Conservation (phyloP, 2,113 vertebrate genomes). For the Arothron firmamentum region DNA sequence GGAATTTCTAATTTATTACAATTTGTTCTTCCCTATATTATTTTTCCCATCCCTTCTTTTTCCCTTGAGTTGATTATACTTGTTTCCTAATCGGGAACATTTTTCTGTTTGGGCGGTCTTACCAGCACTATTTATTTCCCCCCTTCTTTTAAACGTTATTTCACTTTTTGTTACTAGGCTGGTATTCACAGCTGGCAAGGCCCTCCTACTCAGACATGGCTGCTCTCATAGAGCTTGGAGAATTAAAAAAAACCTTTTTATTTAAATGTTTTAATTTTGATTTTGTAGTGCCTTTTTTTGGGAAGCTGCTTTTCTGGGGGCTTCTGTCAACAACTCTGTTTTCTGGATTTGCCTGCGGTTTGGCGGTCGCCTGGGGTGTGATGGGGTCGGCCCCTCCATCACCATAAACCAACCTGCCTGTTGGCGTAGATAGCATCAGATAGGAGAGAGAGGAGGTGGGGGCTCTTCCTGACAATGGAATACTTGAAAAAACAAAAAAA, state of each 20-base stretch:
- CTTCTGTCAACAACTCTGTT: constrained; percentile 66
- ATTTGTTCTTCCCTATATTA: constrained; percentile 74
- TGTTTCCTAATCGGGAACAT: constrained; percentile 76
- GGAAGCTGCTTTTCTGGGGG: constrained; percentile 90
- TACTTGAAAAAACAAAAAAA: constrained; percentile 66
- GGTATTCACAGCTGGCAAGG: constrained; percentile 82
- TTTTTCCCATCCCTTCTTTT: constrained; percentile 46
- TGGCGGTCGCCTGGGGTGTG: constrained; percentile 42
- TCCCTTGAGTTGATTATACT: constrained; percentile 53
- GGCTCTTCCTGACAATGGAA: constrained; percentile 64
- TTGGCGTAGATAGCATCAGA: constrained; percentile 43
- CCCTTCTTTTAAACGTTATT: constrained; percentile 35
- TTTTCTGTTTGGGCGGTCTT: constrained; percentile 80
- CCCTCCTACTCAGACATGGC: constrained; percentile 81
- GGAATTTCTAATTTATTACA: constrained; percentile 81
- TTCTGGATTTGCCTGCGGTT: constrained; percentile 12
- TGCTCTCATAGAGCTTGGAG: constrained; percentile 91
- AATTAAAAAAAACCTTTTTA: constrained; percentile 68
- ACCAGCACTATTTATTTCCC: constrained; percentile 78
- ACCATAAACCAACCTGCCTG: constrained; percentile 14
- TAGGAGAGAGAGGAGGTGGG: constrained; percentile 47
- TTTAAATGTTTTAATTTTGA: constrained; percentile 79
- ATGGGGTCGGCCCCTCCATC: constrained; percentile 46
- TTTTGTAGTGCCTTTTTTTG: constrained; percentile 92
- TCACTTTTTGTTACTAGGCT: constrained; percentile 76